Evolutionary conservation across 1,140 invertebrate genomes (phyloP).

Genomic region (Lordiphosa mommai): DNA sequence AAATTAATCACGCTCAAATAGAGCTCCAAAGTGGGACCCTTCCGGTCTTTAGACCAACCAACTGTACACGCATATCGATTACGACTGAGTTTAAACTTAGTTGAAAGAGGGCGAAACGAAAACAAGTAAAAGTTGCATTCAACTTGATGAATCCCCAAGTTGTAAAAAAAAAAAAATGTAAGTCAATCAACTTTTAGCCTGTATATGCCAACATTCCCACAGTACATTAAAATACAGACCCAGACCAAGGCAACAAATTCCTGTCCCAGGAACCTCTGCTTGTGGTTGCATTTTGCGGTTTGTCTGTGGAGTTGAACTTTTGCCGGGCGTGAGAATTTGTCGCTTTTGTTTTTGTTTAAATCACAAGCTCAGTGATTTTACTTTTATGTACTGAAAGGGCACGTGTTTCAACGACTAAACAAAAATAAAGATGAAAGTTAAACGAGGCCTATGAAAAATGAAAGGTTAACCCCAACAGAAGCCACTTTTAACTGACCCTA

Average conservation of each 20-base stretch:
- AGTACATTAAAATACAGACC: conserved; percentile 41
- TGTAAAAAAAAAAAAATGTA: conserved; percentile 29
- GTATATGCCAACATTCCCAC: conserved; percentile 55
- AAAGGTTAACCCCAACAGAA: conserved; percentile 20
- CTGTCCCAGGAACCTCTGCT: conserved; percentile 32
- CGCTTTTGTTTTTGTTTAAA: conserved; percentile 5
- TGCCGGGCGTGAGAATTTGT: conserved; percentile 49
- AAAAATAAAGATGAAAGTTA: conserved; percentile 47
- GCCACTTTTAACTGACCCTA: conserved; percentile 39
- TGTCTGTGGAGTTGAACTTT: conserved; percentile 3
- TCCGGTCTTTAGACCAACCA: conserved; percentile 43
- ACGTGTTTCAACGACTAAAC: conserved; percentile 37
- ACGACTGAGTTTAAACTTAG: conserved; percentile 15
- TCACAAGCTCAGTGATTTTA: neutral
- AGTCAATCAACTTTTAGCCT: conserved; percentile 60
- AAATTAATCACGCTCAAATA: conserved; percentile 74
- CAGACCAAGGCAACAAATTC: conserved; percentile 25
- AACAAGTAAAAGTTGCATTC: conserved; percentile 29
- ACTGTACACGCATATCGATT: conserved; percentile 70
- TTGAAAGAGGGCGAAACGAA: conserved; percentile 1
- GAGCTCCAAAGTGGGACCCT: conserved; percentile 52
- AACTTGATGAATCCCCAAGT: conserved; percentile 53
- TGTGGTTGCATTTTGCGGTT: conserved; percentile 68
- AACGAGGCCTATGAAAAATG: conserved; percentile 23
- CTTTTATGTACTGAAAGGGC: conserved; percentile 7